phyloP scores from a whole-genome alignment of 2,113 vertebrate genomes.

The Hypanus sabinus region DNA sequence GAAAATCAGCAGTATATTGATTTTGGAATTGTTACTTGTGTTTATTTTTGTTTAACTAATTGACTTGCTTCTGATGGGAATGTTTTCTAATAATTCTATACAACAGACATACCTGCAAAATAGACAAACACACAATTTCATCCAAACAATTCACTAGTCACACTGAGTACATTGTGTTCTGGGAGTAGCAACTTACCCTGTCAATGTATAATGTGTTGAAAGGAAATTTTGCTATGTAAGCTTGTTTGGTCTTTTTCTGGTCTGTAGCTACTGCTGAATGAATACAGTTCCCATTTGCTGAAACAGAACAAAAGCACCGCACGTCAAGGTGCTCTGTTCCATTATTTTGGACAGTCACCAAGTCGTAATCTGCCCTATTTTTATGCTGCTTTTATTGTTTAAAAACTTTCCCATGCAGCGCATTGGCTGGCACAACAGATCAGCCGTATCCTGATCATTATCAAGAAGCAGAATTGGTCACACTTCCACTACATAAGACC shows the following conservation, averaged over 20 bases:
- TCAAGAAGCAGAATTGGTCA: neutral
- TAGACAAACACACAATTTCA: neutral
- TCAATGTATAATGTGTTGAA: neutral
- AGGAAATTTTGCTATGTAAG: neutral
- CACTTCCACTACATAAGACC: conserved; percentile 19
- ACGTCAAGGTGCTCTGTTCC: conserved; percentile 19
- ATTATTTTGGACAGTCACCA: neutral
- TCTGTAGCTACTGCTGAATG: conserved; percentile 10
- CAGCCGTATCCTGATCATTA: neutral
- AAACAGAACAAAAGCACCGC: conserved; percentile 23
- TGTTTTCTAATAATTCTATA: neutral
- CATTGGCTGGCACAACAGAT: conserved; percentile 13
- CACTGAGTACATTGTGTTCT: neutral
- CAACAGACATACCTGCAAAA: neutral
- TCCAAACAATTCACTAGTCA: neutral
- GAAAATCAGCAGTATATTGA: neutral
- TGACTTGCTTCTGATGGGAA: neutral
- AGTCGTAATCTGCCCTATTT: neutral
- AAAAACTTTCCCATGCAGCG: conserved; percentile 23
- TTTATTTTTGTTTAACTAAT: neutral
- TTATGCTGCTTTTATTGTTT: neutral
- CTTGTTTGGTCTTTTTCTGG: neutral
- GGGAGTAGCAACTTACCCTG: neutral
- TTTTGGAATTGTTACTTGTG: neutral
- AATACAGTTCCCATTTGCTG: neutral